Percentiles rank a stretch among this genome's conserved stretches.
These are phyloP conservation scores for Cladopsammia gracilis DNA, from an alignment of 64 coral and sea anemone genomes.

Conservation along the genomic window DNA sequence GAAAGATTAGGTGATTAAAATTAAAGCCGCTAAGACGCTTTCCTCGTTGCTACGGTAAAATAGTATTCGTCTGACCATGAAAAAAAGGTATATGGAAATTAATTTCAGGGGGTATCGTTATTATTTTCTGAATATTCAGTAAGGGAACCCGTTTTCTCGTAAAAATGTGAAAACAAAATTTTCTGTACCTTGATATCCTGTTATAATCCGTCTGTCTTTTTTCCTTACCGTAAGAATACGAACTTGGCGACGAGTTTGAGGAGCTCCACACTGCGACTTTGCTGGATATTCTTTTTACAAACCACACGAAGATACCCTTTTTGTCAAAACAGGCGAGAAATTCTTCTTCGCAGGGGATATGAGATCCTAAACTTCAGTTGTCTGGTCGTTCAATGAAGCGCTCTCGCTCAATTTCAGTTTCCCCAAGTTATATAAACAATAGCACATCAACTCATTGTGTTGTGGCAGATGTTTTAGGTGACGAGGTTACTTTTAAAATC, in stretches of 20 bases:
- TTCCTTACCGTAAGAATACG: not conserved
- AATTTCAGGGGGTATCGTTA: too few species aligned
- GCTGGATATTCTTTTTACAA: not conserved
- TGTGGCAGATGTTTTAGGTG: slow-evolving; percentile 12
- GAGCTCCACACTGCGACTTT: not conserved
- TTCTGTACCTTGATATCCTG: too few species aligned
- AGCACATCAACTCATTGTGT: slow-evolving; percentile 19
- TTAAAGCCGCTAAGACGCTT: not conserved
- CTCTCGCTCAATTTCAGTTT: not conserved
- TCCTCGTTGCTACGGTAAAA: not conserved
- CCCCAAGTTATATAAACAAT: slow-evolving; percentile 24
- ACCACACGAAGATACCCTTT: not conserved
- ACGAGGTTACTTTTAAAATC: not conserved
- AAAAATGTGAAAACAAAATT: too few species aligned
- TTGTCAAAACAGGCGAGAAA: not conserved
- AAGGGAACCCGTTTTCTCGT: too few species aligned
- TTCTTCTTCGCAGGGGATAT: not conserved
- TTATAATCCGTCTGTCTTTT: too few species aligned
- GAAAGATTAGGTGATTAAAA: not conserved
- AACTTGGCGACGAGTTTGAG: not conserved
- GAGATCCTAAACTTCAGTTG: not conserved
- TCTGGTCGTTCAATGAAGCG: not conserved
- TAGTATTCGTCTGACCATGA: not conserved
- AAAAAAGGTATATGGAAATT: not conserved
- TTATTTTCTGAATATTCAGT: too few species aligned